Evolutionary conservation across 92 coral and sea anemone genomes (phyloP), one percentile per base, ranked within the genome.

Genomic region (Plumapathes pennacea): DNA sequence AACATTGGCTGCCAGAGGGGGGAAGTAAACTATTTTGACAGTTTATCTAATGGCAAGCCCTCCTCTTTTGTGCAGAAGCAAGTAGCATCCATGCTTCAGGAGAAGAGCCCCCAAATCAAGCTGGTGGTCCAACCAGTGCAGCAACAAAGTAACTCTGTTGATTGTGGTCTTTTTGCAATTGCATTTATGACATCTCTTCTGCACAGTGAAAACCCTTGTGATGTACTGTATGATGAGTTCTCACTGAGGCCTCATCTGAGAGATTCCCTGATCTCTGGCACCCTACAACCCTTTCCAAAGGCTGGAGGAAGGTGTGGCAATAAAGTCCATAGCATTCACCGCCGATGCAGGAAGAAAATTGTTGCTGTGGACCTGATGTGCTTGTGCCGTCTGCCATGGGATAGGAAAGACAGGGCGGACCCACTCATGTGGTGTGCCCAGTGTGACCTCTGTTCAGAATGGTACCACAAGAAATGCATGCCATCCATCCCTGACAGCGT

Each of bases 1-100:
- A 58, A 46, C 26, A 37, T 57, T 14, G 70, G 71, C 12, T 76
- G 83, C 25, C 25, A 20, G 12, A 33, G n/a, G 10, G 48, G 52
- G 10, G 36, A 50, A 23, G 45, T 72, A 3, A 63, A 72, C 21
- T 29, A 62, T 1, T 64, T 39, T 52, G 80, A 72, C 75, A 72
- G 80, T 46, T 18, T 60, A 39, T 60, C 43, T 26, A 7, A 13
- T 4, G 74, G 74, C 0, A 15, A 45, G 17, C 41, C 39, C 11
- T 26, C 42, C 3, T 19, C 21, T 19, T 11, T 20, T 27, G 74
- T 67, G 14, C 37, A 67, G 38, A 67, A 55, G 40, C 74, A 67
- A 44, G 28, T 67, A 4, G 74, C 67, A 12, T 37, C 68, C 2
- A n/a, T 54, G 2, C 27, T 67, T 10, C 50, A 51, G n/a, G 68